A percentile compares a stretch with the other conserved stretches of the same genome.
Conservation (phyloP, 2,888 invertebrate species). For the Dicranocentrus wangi region DNA sequence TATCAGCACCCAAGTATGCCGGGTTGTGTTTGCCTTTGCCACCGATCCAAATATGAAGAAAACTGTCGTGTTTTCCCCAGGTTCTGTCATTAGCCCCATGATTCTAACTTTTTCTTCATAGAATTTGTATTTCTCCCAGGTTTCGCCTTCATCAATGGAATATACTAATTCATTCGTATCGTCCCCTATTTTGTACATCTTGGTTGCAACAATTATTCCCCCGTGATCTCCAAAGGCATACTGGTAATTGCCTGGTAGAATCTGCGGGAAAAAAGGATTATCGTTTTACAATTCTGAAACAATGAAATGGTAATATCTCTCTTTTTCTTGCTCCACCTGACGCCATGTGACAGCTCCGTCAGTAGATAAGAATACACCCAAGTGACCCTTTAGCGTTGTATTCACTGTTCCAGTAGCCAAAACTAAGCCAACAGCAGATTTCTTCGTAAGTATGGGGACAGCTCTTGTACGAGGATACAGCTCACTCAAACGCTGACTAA, state of each 20-base stretch:
- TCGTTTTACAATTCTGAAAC: neutral
- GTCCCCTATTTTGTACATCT: slow-evolving; percentile 84
- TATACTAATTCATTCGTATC: slow-evolving; percentile 87
- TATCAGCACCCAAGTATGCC: slow-evolving; percentile 91
- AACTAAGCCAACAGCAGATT: slow-evolving; percentile 90
- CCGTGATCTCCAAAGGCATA: slow-evolving; percentile 95
- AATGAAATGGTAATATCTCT: neutral
- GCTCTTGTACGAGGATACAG: slow-evolving; percentile 87
- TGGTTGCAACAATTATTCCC: slow-evolving; percentile 88
- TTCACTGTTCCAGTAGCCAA: slow-evolving; percentile 86
- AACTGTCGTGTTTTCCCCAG: slow-evolving; percentile 90
- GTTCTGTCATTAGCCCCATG: slow-evolving; percentile 76
- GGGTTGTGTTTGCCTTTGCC: slow-evolving; percentile 75
- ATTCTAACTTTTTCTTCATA: slow-evolving; percentile 84
- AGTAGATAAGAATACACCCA: slow-evolving; percentile 85
- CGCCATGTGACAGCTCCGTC: slow-evolving; percentile 90
- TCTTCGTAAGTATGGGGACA: slow-evolving; percentile 87
- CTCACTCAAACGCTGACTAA: slow-evolving; percentile 89
- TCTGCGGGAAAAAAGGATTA: slow-evolving; percentile 74
- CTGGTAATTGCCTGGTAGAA: slow-evolving; percentile 85
- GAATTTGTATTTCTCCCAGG: slow-evolving; percentile 83
- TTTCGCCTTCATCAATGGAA: slow-evolving; percentile 89
- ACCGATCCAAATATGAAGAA: slow-evolving; percentile 93
- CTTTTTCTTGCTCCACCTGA: too few relatives aligned
- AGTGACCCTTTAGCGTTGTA: slow-evolving; percentile 85